Evolutionary conservation across 2,797 vertebrate species (phyloP), one percentile per base, ranked within the genome.

Genomic region (Danio jaintianensis): DNA sequence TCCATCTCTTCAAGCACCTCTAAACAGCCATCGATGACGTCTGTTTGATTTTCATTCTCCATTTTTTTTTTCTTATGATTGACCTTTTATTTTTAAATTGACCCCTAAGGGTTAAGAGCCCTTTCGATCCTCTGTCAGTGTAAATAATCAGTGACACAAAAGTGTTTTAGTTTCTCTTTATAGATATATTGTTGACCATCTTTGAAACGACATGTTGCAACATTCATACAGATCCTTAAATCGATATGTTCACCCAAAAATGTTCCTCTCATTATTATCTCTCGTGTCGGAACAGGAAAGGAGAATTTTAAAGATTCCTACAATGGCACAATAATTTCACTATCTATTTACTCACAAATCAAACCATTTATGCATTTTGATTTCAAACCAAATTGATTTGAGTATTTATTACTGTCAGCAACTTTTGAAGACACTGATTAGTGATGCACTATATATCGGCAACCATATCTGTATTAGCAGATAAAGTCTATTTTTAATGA

Each of bases 201-300:
- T 45, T 20, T 38, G 18, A 62, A 73, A 12, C 61, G 67, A 20
- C 9, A 45, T 67, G 45, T 40, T 20, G n/a, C 22, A 69, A 63
- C 36, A 43, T 75, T 42, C 13, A 53, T 75, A 40, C 62, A 75
- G 48, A 43, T 64, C 38, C 8, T 40, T 61, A 61, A 16, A 6
- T 36, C 45, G 43, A 69, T 5, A 13, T 48, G 43, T 47, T 66
- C 7, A 47, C 63, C 2, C 18, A 66, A 66, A 64, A 47, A 47
- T 4, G 4, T 22, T 66, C 10, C n/a, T 15, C 6, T 20, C 6
- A 45, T 47, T 29, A 67, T 47, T 47, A 40, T 29, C 29, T 29
- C 29, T 29, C 16, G n/a, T 55, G n/a, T 55, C 18, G 7, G n/a
- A 55, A 53, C n/a, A 18, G 6, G 18, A 18, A 53, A 55, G n/a